These are phyloP conservation scores for Brenthis ino DNA, from an alignment of 2,888 invertebrate species.

Conservation along the genomic window DNA sequence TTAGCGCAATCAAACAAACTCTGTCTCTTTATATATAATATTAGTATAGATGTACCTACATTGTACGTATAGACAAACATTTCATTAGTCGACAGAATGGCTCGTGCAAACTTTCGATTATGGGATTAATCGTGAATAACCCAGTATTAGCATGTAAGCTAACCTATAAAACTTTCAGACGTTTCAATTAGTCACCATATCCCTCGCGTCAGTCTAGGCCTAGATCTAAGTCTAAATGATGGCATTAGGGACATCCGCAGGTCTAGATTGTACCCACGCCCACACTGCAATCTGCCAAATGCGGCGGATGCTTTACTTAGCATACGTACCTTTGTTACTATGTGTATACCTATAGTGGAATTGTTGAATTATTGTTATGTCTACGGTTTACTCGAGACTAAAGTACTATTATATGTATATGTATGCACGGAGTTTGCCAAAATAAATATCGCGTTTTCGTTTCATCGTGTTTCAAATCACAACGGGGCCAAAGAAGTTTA, in stretches of 20 bases:
- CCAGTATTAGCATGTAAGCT: not conserved
- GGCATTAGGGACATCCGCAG: slow-evolving; percentile 31
- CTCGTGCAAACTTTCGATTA: not conserved
- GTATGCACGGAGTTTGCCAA: too few relatives aligned
- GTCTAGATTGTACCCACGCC: slow-evolving; percentile 48
- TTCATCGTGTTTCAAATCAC: too few relatives aligned
- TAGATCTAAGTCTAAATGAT: slow-evolving; percentile 14
- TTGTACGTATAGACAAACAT: not conserved
- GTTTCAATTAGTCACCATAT: slow-evolving; percentile 12
- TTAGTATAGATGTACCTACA: too few relatives aligned
- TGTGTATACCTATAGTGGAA: not conserved
- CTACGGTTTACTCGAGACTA: too few relatives aligned
- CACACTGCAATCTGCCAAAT: slow-evolving; percentile 51
- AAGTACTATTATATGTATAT: too few relatives aligned
- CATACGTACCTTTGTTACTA: slow-evolving; percentile 16
- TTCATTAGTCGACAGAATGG: not conserved
- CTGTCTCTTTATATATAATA: too few relatives aligned
- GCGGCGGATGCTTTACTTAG: slow-evolving; percentile 30
- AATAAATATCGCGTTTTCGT: too few relatives aligned
- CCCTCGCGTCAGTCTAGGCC: slow-evolving; percentile 13
- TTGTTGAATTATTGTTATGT: not conserved
- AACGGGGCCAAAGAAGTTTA: too few relatives aligned
- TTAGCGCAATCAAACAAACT: too few relatives aligned
- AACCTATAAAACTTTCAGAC: slow-evolving; percentile 4
- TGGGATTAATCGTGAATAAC: not conserved